These are phyloP conservation scores for Arremon aurantiirostris DNA, from an alignment of 2,797 vertebrate species.

Conservation along the genomic window DNA sequence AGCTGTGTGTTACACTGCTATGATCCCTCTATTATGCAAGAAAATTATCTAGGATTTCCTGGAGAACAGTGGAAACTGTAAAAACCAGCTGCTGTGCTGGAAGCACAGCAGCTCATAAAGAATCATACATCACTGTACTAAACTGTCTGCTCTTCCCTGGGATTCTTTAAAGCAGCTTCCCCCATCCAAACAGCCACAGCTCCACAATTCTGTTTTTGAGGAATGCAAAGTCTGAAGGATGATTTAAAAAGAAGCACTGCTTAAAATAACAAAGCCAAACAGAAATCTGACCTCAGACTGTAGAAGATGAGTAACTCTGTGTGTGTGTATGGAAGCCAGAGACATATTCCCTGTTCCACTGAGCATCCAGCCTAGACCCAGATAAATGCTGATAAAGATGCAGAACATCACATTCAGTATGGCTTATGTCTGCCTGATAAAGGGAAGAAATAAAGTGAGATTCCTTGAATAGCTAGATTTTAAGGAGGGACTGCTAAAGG, in stretches of 20 bases:
- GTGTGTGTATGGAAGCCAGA: neutral
- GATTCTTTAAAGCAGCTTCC: neutral
- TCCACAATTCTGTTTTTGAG: neutral
- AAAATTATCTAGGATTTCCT: conserved; percentile 5
- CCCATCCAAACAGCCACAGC: neutral
- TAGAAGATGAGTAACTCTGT: neutral
- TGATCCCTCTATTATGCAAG: neutral
- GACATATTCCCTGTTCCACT: neutral
- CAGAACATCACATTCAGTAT: neutral
- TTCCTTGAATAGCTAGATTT: conserved; percentile 23
- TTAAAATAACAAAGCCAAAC: conserved; percentile 4
- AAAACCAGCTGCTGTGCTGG: neutral
- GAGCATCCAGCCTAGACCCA: neutral
- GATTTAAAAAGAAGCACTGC: neutral
- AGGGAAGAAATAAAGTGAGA: conserved; percentile 25
- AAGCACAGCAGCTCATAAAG: neutral
- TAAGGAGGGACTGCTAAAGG: neutral
- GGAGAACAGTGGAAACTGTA: neutral
- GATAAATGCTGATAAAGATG: neutral
- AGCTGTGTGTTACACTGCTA: neutral
- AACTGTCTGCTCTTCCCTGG: neutral
- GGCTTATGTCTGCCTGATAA: conserved; percentile 23
- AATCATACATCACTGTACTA: neutral
- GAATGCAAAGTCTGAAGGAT: neutral
- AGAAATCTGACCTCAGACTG: neutral